Base-by-base conservation (phyloP, 2,888 invertebrate species). In the Zootermopsis nevadensis region DNA sequence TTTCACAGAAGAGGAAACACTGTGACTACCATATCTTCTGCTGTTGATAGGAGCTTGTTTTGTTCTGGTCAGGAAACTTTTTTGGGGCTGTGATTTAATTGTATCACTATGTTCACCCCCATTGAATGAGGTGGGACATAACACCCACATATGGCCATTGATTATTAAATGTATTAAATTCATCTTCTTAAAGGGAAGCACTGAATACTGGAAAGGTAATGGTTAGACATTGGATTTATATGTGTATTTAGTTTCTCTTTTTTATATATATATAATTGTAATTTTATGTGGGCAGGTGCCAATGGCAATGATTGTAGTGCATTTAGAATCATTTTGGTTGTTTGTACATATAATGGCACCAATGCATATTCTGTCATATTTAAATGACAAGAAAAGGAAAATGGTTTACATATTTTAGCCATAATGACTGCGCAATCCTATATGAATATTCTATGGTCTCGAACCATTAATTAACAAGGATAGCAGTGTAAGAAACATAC, bases 201-300 rank as follows among this genome's bases (percentile, higher is more conserved):
- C 60, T 60, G 27, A n/a, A 27, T 69, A 69, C 33, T 24, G 69
- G 69, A 33, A 69, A 27, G 60, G 1, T 12, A 27, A 33, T 30
- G 22, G 33, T 69, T 69, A 33, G 69, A 69, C 69, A 69, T 69
- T 69, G 19, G 69, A 31, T 69, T 31, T 69, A 69, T 69, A 33
- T 69, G 69, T 24, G 10, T 33, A 8, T 69, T 6, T 31, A 31
- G 6, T 69, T 31, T 31, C 3, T 67, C 2, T 67, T 10, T 67
- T 69, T 69, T 69, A n/a, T n/a, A n/a, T n/a, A n/a, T n/a, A n/a
- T 19, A 69, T 69, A 33, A 69, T 69, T 33, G 15, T 69, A 31
- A 69, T 33, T 69, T 67, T 69, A 22, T 1, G 7, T 33, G 22
- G 6, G 6, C 19, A 66, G 12, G 31, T 69, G 33, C 33, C 8